Evolutionary conservation across 2,888 invertebrate species (phyloP).

Genomic region (Hofmannophila pseudospretella): DNA sequence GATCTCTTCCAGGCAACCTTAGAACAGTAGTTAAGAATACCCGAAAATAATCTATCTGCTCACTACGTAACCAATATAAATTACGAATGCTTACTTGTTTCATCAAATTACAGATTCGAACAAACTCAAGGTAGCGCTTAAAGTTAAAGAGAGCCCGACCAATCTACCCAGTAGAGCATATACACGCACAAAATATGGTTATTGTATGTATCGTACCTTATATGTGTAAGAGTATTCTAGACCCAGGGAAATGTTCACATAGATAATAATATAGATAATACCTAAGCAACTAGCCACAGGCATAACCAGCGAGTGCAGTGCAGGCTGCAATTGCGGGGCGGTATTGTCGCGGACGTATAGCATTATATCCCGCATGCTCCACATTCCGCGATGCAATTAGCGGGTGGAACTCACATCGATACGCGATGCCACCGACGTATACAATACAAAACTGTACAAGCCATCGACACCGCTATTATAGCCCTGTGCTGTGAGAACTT

Average conservation of each 20-base stretch:
- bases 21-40: too few relatives aligned
- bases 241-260: too few relatives aligned
- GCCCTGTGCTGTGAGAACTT: background rate
- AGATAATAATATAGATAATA: background rate
- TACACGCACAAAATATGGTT: constrained; percentile 5
- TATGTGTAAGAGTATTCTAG: too few relatives aligned
- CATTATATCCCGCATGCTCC: constrained; percentile 65
- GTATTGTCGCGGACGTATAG: constrained; percentile 18
- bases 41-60: too few relatives aligned
- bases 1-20: too few relatives aligned
- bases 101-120: too few relatives aligned
- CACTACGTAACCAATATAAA: too few relatives aligned
- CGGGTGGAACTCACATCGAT: constrained; percentile 17
- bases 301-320: constrained; percentile 29
- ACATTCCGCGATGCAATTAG: constrained; percentile 44
- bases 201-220: too few relatives aligned
- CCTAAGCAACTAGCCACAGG: constrained; percentile 30
- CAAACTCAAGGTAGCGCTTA: too few relatives aligned
- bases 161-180: constrained; percentile 14
- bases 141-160: constrained; percentile 30
- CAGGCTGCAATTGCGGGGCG: constrained; percentile 8
- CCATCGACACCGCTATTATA: constrained; percentile 2
- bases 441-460: constrained; percentile 7
- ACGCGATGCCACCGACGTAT: constrained; percentile 1
- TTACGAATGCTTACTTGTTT: too few relatives aligned